Base-by-base conservation (phyloP, 2,888 invertebrate genomes). In the Protonemura montana region DNA sequence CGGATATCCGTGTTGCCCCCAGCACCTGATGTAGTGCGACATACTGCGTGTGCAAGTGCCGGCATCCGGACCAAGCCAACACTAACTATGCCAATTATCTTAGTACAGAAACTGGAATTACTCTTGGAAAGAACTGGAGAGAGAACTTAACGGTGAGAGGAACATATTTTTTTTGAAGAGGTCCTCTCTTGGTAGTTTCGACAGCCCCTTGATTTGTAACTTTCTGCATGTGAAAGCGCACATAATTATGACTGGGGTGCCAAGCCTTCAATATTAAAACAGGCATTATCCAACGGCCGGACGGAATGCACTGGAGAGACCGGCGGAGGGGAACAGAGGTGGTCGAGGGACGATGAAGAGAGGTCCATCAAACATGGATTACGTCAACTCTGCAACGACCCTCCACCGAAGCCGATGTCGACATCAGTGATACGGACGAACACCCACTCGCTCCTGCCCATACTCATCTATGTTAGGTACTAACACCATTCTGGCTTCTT, bases 21-120 rank as follows among this genome's bases (percentile, higher is more conserved):
- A 35, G 35, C 35, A 10, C 35, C 10, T 35, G 35, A 35, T 35
- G 35, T 35, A 35, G 35, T 35, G 35, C 35, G 35, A 35, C 10
- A 10, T 10, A 35, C 16, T 3, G 59, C 21, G 59, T 59, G 59
- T 13, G 59, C 6, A 59, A 59, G 59, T 59, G 59, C 13, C 13
- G 78, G n/a, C 27, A 78, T 78, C 1, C 10, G 78, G 2, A 25
- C 78, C 5, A 5, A 78, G 28, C 78, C 13, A 27, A 78, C 78
- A 78, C 78, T 78, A 78, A 78, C 78, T 78, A 78, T 78, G 78
- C 78, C 26, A 78, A 78, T 78, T 78, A 78, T 26, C 27, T 26
- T 16, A 28, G 78, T 3, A 78, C 59, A 13, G 5, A 3, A 59
- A 10, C 21, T 59, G 59, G 21, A 59, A 59, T 59, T 59, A 16